Evolutionary conservation across 2,797 vertebrate species (phyloP).

Genomic region (Gallinago stenura): DNA sequence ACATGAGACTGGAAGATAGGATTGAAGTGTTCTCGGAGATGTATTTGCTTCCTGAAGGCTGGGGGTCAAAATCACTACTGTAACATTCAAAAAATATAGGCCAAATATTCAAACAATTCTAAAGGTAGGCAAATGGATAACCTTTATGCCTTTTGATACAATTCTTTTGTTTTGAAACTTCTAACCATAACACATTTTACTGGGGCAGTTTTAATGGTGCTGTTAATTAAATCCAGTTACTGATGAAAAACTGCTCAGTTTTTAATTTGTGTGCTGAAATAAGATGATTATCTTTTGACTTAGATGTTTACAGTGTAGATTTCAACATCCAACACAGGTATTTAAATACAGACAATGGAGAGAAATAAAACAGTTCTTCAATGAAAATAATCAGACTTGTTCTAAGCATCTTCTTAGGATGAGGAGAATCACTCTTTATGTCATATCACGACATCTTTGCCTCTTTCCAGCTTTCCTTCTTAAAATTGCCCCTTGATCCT

Average conservation of each 20-base stretch:
- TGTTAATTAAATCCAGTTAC: not conserved
- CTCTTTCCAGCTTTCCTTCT: not conserved
- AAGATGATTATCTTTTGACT: not conserved
- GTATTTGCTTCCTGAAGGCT: not conserved
- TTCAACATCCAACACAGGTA: not conserved
- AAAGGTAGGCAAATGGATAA: not conserved
- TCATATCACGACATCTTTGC: not conserved
- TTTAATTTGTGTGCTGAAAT: not conserved
- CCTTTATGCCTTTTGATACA: not conserved
- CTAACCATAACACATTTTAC: not conserved
- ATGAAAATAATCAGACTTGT: not conserved
- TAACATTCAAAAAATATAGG: not conserved
- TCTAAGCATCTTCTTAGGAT: not conserved
- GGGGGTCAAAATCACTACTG: not conserved
- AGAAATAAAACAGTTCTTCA: not conserved
- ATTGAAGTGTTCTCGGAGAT: not conserved
- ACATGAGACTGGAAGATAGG: not conserved
- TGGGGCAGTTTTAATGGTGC: not conserved
- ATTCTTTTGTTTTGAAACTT: not conserved
- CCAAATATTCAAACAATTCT: not conserved
- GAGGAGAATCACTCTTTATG: not conserved
- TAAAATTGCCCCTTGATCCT: not conserved
- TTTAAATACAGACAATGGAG: not conserved
- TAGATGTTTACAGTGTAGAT: not conserved
- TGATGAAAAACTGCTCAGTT: not conserved